Percentiles rank a stretch among this genome's conserved stretches.
Conservation (phyloP, 2,888 invertebrate species). For the Scaptomyza cyrtandrae region DNA sequence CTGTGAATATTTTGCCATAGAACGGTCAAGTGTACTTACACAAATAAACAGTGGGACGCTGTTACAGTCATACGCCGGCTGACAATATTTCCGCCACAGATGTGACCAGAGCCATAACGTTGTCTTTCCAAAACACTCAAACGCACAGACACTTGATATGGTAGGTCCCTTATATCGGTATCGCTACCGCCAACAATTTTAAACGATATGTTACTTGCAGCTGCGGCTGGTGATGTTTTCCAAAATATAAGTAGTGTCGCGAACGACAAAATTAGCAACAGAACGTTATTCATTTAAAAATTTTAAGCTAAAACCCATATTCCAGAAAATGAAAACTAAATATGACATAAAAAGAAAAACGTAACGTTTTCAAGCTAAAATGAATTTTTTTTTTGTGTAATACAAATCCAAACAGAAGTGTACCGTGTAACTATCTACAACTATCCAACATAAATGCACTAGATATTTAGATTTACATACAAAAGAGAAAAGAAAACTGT, state of each 20-base stretch:
- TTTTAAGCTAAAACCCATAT: not conserved
- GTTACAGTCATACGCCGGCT: slow-evolving; percentile 66
- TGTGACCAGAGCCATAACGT: slow-evolving; percentile 70
- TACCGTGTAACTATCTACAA: too few species aligned
- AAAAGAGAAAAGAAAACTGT: too few species aligned
- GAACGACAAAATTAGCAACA: not conserved
- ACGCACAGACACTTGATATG: slow-evolving; percentile 76
- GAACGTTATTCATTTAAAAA: not conserved
- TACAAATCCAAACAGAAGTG: too few species aligned
- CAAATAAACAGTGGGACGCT: slow-evolving; percentile 72
- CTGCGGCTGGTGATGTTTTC: too few species aligned
- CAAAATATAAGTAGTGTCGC: not conserved
- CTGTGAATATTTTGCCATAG: too few species aligned
- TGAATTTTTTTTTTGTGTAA: too few species aligned
- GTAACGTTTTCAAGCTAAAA: too few species aligned
- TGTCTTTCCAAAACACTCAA: slow-evolving; percentile 41
- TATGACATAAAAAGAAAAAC: not conserved
- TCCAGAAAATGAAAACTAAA: not conserved
- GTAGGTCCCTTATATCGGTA: slow-evolving; percentile 41
- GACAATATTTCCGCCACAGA: slow-evolving; percentile 78
- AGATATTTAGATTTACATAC: too few species aligned
- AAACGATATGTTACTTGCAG: slow-evolving; percentile 67
- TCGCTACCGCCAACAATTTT: slow-evolving; percentile 75
- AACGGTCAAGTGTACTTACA: slow-evolving; percentile 30
- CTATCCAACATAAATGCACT: too few species aligned